Evolutionary conservation across 2,113 vertebrate genomes (phyloP).

Genomic region (Lasiurus borealis): DNA sequence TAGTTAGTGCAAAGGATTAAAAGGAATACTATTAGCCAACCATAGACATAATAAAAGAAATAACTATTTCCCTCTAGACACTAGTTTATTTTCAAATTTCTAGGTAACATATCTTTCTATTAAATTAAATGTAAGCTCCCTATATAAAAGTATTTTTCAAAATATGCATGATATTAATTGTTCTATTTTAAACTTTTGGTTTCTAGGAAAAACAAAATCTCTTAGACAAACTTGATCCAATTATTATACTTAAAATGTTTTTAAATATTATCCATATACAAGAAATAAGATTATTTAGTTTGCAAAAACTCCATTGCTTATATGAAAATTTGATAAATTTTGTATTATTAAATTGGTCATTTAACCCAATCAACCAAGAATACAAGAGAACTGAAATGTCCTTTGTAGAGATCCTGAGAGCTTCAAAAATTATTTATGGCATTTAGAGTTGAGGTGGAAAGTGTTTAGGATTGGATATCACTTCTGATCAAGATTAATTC

Average conservation of each 20-base stretch:
- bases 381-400: background rate
- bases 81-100: background rate
- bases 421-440: background rate
- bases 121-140: background rate
- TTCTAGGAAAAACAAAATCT: slow-evolving; percentile 13
- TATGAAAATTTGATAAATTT: slow-evolving; percentile 27
- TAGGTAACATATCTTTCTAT: slow-evolving; percentile 30
- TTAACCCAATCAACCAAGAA: background rate
- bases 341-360: background rate
- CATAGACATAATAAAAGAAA: slow-evolving; percentile 3
- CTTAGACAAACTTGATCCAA: background rate
- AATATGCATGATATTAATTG: background rate
- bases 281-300: slow-evolving; percentile 3
- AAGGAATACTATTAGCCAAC: background rate
- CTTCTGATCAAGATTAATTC: background rate
- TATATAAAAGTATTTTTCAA: slow-evolving; percentile 39
- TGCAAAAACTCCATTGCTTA: slow-evolving; percentile 26
- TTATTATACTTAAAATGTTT: slow-evolving; percentile 31
- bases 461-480: background rate
- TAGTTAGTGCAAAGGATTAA: background rate
- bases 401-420: background rate
- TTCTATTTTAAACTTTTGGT: background rate
- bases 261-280: background rate
- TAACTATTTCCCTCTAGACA: background rate
- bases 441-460: slow-evolving; percentile 50